Conservation (phyloP, 2,113 vertebrate genomes). For the Uria aalge region DNA sequence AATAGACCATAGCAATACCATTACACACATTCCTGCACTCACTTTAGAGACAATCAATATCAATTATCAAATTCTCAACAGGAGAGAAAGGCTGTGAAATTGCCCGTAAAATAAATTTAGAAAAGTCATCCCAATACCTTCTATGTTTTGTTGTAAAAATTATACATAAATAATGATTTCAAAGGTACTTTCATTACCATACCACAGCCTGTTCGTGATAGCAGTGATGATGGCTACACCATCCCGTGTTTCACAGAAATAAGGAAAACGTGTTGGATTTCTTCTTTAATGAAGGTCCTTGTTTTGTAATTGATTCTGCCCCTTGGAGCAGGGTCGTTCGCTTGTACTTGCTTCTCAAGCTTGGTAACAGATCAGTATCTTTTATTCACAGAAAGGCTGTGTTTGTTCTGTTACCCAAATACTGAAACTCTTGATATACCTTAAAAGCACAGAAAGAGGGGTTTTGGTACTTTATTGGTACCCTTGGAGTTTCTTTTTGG, state of each 20-base stretch:
- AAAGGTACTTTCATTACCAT: neutral
- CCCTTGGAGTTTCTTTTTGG: neutral
- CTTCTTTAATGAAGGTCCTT: neutral
- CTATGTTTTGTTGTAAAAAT: neutral
- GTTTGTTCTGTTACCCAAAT: neutral
- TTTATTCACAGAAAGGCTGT: neutral
- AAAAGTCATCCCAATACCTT: conserved; percentile 35
- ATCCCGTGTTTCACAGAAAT: neutral
- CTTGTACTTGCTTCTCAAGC: neutral
- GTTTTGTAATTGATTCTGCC: neutral
- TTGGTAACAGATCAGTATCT: neutral
- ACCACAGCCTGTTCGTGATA: neutral
- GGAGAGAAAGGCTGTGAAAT: conserved; percentile 55
- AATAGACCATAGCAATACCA: conserved; percentile 60
- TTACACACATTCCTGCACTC: conserved; percentile 59
- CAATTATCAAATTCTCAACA: conserved; percentile 64
- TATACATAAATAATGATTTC: conserved; percentile 23
- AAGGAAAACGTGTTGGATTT: neutral
- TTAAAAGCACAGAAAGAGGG: neutral
- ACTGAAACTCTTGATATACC: neutral
- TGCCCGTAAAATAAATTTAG: conserved; percentile 59
- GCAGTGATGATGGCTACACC: neutral
- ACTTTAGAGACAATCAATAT: conserved; percentile 65
- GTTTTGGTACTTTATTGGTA: neutral
- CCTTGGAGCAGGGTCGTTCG: neutral